These are phyloP conservation scores for Ardeotis arabs DNA, from an alignment of 2,113 vertebrate genomes.

Conservation along the genomic window DNA sequence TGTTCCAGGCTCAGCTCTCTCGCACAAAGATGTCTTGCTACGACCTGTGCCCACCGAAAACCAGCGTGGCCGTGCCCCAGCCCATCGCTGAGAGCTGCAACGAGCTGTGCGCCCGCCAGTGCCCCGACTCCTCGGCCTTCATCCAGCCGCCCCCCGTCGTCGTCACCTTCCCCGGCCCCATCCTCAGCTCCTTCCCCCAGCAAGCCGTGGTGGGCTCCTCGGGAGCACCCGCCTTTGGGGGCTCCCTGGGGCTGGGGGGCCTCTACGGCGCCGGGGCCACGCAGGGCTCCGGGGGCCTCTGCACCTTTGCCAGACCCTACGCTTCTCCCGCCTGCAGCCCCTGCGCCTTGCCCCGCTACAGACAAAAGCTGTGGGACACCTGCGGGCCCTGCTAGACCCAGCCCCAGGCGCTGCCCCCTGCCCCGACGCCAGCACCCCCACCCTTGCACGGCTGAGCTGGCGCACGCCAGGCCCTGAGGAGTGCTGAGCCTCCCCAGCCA, in stretches of 20 bases:
- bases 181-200: constrained; percentile 22
- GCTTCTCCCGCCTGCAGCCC: not conserved
- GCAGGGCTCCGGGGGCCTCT: not conserved
- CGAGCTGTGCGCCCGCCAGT: no score
- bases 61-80: not conserved
- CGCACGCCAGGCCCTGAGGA: no score
- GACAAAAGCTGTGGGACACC: not conserved
- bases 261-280: not conserved
- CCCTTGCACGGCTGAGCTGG: no score
- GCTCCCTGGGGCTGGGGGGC: not conserved
- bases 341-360: not conserved
- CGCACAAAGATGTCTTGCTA: not conserved
- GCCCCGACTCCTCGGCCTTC: no score
- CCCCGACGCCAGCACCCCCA: no score
- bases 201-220: not conserved
- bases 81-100: not conserved
- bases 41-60: not conserved
- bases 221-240: not conserved
- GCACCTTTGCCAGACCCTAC: not conserved
- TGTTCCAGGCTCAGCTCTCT: no score
- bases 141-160: not conserved
- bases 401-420: no score
- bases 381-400: not conserved
- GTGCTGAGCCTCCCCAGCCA: no score
- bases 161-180: not conserved